Evolutionary conservation across 2,888 invertebrate genomes (phyloP).

Genomic region (Amorpha juglandis): DNA sequence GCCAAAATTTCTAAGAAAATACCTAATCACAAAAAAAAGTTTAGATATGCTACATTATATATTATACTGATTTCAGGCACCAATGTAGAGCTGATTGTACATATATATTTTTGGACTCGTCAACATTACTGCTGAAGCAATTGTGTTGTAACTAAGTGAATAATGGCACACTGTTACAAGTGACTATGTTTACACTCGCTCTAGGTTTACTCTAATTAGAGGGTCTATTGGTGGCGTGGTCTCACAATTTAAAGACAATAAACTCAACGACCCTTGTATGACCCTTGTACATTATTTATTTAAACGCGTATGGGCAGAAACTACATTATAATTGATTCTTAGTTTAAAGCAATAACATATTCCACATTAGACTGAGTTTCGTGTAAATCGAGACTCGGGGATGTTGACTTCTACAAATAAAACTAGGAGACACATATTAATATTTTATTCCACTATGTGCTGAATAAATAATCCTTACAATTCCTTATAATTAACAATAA

Average conservation of each 20-base stretch:
- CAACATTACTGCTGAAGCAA: too few species aligned
- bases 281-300: neutral
- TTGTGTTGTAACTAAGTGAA: too few species aligned
- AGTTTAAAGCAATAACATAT: neutral
- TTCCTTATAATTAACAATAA: conserved; percentile 58
- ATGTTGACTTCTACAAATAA: conserved; percentile 34
- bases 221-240: neutral
- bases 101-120: too few species aligned
- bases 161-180: too few species aligned
- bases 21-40: too few species aligned
- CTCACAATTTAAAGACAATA: neutral
- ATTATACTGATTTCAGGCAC: too few species aligned
- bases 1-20: too few species aligned
- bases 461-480: conserved; percentile 81
- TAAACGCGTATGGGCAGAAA: neutral
- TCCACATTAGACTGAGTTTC: neutral
- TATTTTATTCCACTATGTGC: conserved; percentile 70
- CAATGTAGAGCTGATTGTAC: too few species aligned
- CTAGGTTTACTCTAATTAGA: neutral
- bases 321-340: neutral
- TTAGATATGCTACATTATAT: too few species aligned
- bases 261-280: neutral
- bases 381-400: neutral
- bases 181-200: neutral
- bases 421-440: conserved; percentile 44